phyloP scores from a whole-genome alignment of 2,797 vertebrate species.

The Antrozous pallidus region DNA sequence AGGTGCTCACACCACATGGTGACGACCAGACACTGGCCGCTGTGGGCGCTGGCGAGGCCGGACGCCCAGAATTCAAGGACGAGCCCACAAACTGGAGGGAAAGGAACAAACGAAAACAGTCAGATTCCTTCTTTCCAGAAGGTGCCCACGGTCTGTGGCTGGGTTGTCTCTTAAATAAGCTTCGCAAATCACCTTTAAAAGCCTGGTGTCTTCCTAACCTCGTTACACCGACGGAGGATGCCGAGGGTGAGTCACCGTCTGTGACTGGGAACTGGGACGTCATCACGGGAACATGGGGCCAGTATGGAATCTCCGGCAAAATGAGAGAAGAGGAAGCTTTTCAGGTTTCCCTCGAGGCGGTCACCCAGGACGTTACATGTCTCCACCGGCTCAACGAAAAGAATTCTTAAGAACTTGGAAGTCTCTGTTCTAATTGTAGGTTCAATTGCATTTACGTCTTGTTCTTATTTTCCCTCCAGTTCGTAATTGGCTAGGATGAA shows the following conservation, averaged over 20 bases:
- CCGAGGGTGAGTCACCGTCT: neutral
- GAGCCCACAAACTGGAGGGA: neutral
- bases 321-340: neutral
- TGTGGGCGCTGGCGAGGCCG: rapidly evolving
- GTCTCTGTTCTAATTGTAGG: neutral
- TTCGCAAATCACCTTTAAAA: too few relatives aligned
- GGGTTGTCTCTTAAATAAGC: neutral
- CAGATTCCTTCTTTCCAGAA: neutral
- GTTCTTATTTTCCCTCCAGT: neutral
- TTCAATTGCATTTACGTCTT: conserved; percentile 12
- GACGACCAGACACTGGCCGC: neutral
- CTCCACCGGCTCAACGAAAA: conserved; percentile 4
- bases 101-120: neutral
- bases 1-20: neutral
- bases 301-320: neutral
- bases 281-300: neutral
- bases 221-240: neutral
- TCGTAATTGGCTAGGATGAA: neutral
- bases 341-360: neutral
- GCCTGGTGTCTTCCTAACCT: neutral
- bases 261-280: neutral
- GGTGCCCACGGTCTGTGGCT: neutral
- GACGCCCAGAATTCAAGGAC: neutral
- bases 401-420: neutral
- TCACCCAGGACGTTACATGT: neutral